These are phyloP conservation scores for Pocota personata DNA, from an alignment of 2,888 invertebrate genomes.

Conservation along the genomic window DNA sequence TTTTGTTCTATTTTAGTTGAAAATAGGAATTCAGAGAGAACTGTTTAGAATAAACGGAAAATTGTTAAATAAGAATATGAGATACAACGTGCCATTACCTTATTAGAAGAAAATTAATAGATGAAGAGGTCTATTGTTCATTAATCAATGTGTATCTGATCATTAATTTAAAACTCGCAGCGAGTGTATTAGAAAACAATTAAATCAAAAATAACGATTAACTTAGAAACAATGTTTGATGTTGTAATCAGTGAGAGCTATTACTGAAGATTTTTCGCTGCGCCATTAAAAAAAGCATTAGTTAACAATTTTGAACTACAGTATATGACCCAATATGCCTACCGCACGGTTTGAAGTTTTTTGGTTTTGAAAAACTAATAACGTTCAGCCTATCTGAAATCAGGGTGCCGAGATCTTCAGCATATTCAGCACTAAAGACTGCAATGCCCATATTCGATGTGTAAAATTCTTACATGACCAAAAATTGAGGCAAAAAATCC, in stretches of 20 bases:
- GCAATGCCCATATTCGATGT: no score
- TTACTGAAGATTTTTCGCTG: not conserved
- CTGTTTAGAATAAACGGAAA: not conserved
- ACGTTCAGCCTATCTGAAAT: no score
- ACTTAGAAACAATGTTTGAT: not conserved
- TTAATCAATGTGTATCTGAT: not conserved
- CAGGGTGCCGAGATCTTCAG: no score
- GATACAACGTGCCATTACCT: not conserved
- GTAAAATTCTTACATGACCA: no score
- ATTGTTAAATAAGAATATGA: not conserved
- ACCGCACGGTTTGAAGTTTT: no score
- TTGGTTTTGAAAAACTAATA: no score
- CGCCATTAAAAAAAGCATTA: not conserved
- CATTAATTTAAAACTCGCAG: not conserved
- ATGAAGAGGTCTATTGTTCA: not conserved
- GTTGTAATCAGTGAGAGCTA: not conserved
- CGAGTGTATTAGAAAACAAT: not conserved
- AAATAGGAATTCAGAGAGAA: not conserved
- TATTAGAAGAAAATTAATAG: not conserved
- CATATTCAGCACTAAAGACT: no score
- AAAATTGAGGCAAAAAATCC: no score
- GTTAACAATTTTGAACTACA: no score
- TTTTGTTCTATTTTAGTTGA: not conserved
- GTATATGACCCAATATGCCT: no score
- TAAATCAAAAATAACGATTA: not conserved